Evolutionary conservation across 2,113 vertebrate genomes (phyloP).

Genomic region (Chinchilla lanigera): DNA sequence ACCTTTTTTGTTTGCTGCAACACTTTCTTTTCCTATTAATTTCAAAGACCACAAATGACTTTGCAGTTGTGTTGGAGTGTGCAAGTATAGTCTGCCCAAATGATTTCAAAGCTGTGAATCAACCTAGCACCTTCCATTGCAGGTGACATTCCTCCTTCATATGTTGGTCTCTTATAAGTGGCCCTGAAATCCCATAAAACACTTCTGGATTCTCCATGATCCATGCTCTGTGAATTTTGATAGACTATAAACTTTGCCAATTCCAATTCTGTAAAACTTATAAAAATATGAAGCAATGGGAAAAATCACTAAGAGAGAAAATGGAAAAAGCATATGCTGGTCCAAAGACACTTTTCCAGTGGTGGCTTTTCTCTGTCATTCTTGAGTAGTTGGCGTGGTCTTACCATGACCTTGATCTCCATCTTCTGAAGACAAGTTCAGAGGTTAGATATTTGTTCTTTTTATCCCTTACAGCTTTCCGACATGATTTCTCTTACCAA

Average conservation of each 20-base stretch:
- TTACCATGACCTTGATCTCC: too few relatives aligned
- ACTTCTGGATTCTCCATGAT: background rate
- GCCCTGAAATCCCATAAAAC: background rate
- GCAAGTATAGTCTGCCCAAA: background rate
- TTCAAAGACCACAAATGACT: background rate
- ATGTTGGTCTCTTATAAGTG: rapidly evolving
- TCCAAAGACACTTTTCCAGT: rapidly evolving
- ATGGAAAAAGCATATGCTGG: background rate
- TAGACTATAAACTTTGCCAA: background rate
- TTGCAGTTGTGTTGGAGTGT: background rate
- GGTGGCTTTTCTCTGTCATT: background rate
- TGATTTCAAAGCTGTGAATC: too few relatives aligned
- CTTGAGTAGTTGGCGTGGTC: background rate
- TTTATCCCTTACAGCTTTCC: background rate
- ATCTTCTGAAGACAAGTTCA: background rate
- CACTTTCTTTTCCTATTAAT: background rate
- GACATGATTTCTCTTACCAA: background rate
- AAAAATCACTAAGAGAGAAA: background rate
- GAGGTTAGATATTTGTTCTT: background rate
- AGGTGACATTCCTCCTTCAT: background rate
- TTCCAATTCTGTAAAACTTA: background rate
- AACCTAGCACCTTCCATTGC: rapidly evolving
- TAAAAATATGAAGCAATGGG: background rate
- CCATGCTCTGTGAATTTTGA: background rate
- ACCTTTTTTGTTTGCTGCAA: background rate